These are phyloP conservation scores for Cheilosia soror DNA, from an alignment of 2,888 invertebrate species.

Conservation along the genomic window DNA sequence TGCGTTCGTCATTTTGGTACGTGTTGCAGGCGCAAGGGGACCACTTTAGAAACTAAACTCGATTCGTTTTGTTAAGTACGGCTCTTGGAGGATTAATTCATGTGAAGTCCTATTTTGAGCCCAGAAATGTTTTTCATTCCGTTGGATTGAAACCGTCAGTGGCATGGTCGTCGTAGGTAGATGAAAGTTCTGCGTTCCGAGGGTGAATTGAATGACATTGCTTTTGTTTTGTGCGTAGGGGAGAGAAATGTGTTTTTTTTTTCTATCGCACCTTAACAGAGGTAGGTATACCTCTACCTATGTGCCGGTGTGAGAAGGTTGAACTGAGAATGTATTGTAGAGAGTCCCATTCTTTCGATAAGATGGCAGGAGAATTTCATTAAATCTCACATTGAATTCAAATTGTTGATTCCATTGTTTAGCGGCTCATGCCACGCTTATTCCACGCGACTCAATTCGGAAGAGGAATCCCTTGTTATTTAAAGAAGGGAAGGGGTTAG, in stretches of 20 bases:
- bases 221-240: constrained; percentile 63
- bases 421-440: constrained; percentile 77
- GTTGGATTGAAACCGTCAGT: constrained; percentile 43
- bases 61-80: constrained; percentile 62
- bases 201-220: constrained; percentile 65
- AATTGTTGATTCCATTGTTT: constrained; percentile 73
- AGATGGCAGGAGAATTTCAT: constrained; percentile 59
- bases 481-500: background rate
- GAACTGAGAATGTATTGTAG: constrained; percentile 41
- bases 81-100: constrained; percentile 72
- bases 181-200: constrained; percentile 35
- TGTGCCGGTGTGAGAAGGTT: constrained; percentile 42
- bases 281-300: background rate
- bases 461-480: constrained; percentile 37
- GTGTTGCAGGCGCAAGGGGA: constrained; percentile 72
- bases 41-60: constrained; percentile 65
- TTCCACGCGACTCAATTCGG: constrained; percentile 76
- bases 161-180: constrained; percentile 47
- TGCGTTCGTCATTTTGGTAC: constrained; percentile 64
- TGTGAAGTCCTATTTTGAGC: constrained; percentile 58
- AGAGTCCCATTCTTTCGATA: constrained; percentile 54
- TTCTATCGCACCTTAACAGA: constrained; percentile 60
- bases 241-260: constrained; percentile 42
- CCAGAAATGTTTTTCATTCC: constrained; percentile 58
- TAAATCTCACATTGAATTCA: constrained; percentile 65